Conservation (phyloP, 2,113 vertebrate species). For the Mugil cephalus region DNA sequence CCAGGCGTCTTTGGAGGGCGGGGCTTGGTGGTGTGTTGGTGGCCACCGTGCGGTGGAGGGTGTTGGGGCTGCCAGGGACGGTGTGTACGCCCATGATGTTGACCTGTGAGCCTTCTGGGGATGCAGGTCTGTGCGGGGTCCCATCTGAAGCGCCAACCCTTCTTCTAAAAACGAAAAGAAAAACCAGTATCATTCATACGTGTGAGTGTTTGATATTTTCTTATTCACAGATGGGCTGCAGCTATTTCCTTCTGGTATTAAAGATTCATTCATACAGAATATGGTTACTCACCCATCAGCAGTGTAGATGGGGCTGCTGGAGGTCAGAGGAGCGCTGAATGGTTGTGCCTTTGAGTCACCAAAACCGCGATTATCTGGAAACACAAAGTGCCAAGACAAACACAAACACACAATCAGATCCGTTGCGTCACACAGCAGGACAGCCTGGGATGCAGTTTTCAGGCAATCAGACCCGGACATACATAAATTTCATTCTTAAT, state of each 20-base stretch:
- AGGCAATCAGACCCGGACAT: neutral
- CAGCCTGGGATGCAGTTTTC: constrained; percentile 1
- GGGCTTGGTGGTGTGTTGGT: constrained; percentile 96
- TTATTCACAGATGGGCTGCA: no score
- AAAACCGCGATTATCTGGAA: constrained; percentile 58
- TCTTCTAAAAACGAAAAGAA: constrained; percentile 68
- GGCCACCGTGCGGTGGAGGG: constrained; percentile 94
- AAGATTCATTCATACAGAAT: no score
- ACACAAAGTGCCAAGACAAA: constrained; percentile 4
- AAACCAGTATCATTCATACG: no score
- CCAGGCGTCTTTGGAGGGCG: constrained; percentile 87
- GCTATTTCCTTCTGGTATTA: no score
- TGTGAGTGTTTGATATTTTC: no score
- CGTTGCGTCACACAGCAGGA: neutral
- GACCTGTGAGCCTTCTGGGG: constrained; percentile 86
- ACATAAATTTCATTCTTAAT: no score
- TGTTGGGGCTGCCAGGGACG: constrained; percentile 92
- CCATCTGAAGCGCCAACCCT: constrained; percentile 76
- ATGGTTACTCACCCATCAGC: constrained; percentile 86
- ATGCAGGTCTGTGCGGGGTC: constrained; percentile 58
- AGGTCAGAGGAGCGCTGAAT: constrained; percentile 83
- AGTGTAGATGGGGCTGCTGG: constrained; percentile 88
- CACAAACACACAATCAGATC: constrained; percentile 12
- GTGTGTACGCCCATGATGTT: constrained; percentile 83
- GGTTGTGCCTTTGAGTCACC: constrained; percentile 77